Evolutionary conservation across 2,888 invertebrate species (phyloP).

Genomic region (Tanypteryx hageni): DNA sequence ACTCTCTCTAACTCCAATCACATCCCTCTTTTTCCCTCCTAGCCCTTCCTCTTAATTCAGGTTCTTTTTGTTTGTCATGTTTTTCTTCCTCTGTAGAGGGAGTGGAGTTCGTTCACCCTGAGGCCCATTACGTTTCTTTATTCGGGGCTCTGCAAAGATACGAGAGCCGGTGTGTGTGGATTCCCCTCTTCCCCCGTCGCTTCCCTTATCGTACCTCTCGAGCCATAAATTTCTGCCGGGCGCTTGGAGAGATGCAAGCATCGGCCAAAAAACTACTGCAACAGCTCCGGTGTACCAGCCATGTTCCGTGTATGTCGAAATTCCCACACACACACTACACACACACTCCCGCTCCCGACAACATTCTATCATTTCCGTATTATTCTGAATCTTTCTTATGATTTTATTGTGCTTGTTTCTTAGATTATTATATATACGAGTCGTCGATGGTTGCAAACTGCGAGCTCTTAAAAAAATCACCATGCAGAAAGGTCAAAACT

Average conservation of each 20-base stretch:
- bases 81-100: background rate
- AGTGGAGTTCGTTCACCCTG: constrained; percentile 4
- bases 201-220: background rate
- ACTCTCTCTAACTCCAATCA: background rate
- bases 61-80: background rate
- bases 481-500: too few species aligned
- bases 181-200: background rate
- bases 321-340: too few species aligned
- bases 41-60: background rate
- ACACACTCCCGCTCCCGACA: too few species aligned
- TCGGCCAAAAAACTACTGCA: background rate
- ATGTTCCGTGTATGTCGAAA: too few species aligned
- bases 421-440: too few species aligned
- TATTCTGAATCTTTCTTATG: too few species aligned
- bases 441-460: too few species aligned
- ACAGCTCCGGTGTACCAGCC: too few species aligned
- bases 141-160: background rate
- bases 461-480: too few species aligned
- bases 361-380: too few species aligned
- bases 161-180: background rate
- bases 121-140: background rate
- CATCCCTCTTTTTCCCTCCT: too few species aligned
- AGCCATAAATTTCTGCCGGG: background rate
- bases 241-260: background rate
- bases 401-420: too few species aligned